Base-by-base conservation (phyloP, 92 coral and sea anemone genomes). In the Palythoa caribaeorum region DNA sequence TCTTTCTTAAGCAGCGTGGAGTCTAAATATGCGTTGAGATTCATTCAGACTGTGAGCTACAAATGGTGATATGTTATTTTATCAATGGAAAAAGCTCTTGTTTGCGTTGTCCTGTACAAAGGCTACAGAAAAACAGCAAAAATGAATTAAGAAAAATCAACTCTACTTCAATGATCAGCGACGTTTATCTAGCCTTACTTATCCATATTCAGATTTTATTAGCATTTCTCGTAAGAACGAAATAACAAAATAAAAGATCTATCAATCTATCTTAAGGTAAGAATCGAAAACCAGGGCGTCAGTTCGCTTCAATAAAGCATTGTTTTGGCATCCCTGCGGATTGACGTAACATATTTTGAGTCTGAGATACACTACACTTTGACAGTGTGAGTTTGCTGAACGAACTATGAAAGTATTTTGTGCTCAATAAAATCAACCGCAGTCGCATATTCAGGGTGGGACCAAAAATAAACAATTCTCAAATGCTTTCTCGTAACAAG, bases 1-100 rank as follows among this genome's bases (percentile, higher is more conserved):
- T 88, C 89, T 77, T 91, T 88, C 87, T 59, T 44, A 59, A 28
- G 20, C 93, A 83, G 91, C 91, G 66, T 90, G 93, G 87, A 53
- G 72, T 38, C 91, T 91, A 91, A 91, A 88, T 77, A 91, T 91
- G 85, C 76, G 91, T 73, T 87, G 76, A 91, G 77, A 80, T 90
- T 70, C 86, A 91, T 91, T 88, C 89, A 91, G 47, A 35, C 73
- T 72, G 75, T 74, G 86, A 40, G 72, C 85, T 80, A 21, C 40
- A 54, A 81, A 71, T 10, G 35, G 76, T 66, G 86, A 81, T 65
- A 81, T 52, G 76, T 62, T 81, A 71, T 65, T 66, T 81, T 81
- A 81, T 81, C 86, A 65, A 63, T 81, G 86, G 65, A 81, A 68
- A 81, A 48, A 70, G 66, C 36, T 81, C 73, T 81, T 81, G 86